Conservation (phyloP, 92 coral and sea anemone genomes). For the Micromussa lordhowensis region DNA sequence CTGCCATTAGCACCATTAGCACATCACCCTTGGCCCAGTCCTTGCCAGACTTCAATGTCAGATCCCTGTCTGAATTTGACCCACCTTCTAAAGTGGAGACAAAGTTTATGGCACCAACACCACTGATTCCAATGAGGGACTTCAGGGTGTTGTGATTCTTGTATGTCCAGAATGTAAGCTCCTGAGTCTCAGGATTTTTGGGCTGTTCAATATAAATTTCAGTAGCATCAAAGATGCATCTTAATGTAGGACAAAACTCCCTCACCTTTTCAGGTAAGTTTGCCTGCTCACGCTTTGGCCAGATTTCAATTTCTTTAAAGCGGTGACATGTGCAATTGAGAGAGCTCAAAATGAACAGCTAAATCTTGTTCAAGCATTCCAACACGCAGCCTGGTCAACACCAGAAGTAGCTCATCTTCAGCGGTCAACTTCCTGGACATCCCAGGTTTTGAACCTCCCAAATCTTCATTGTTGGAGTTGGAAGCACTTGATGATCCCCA, state of each 20-base stretch:
- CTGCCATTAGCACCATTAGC: conserved; percentile 61
- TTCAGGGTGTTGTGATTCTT: conserved; percentile 55
- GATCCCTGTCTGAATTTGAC: no score
- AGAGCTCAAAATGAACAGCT: conserved; percentile 35
- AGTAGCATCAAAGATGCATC: conserved; percentile 55
- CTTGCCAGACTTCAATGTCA: no score
- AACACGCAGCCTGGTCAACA: conserved; percentile 49
- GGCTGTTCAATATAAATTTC: conserved; percentile 63
- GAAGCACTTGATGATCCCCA: conserved; percentile 57
- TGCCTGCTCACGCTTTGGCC: conserved; percentile 45
- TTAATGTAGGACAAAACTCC: conserved; percentile 52
- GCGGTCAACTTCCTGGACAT: conserved; percentile 45
- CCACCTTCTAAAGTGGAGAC: no score
- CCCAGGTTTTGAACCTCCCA: conserved; percentile 36
- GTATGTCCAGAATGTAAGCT: conserved; percentile 47
- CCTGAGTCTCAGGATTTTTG: conserved; percentile 51
- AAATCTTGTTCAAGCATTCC: conserved; percentile 56
- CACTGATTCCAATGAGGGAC: conserved; percentile 55
- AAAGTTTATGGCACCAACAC: conserved; percentile 56
- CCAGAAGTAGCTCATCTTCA: conserved; percentile 58
- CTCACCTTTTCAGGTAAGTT: conserved; percentile 49
- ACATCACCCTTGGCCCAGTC: conserved; percentile 61
- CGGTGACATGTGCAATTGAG: conserved; percentile 48
- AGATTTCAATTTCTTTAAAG: conserved; percentile 58
- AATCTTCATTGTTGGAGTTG: conserved; percentile 9